Percentiles rank a stretch among this genome's conserved stretches.
Evolutionary conservation across 2,888 invertebrate species (phyloP).

Genomic region (Nomada ferruginata): DNA sequence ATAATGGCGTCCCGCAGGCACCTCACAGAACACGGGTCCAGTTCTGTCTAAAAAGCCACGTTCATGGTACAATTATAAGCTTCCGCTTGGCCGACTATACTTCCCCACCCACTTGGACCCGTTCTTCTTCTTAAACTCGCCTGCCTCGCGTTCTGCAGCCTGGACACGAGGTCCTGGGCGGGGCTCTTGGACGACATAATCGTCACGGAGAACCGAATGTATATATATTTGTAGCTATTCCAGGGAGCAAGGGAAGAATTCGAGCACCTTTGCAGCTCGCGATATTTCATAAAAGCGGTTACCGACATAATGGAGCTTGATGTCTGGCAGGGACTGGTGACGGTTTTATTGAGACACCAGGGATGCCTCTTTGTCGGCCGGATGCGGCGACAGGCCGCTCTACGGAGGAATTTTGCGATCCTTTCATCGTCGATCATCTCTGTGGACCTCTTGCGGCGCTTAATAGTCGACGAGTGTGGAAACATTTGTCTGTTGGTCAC

Average conservation of each 20-base stretch:
- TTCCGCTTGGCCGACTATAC: constrained; percentile 73
- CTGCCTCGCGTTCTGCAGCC: constrained; percentile 10
- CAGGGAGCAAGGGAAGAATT: constrained; percentile 39
- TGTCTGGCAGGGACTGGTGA: constrained; percentile 26
- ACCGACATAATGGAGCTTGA: constrained; percentile 35
- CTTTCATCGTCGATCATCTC: constrained; percentile 31
- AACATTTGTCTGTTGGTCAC: constrained; percentile 28
- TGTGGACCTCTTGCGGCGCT: constrained; percentile 8
- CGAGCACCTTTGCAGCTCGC: constrained; percentile 31
- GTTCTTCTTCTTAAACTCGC: constrained; percentile 36
- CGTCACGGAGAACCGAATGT: constrained; percentile 27
- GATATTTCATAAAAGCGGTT: constrained; percentile 52
- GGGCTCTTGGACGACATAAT: constrained; percentile 62
- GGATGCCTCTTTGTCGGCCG: constrained; percentile 37
- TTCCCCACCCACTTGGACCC: constrained; percentile 28
- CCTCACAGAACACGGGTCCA: constrained; percentile 62
- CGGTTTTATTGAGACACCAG: constrained; percentile 54
- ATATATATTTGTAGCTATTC: background rate
- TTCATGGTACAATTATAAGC: constrained; percentile 73
- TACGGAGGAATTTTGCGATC: constrained; percentile 27
- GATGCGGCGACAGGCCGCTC: constrained; percentile 38
- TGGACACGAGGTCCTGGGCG: constrained; percentile 56
- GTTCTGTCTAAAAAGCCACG: constrained; percentile 53
- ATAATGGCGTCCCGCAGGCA: constrained; percentile 72
- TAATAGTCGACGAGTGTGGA: constrained; percentile 43